Percentiles rank a stretch among this genome's conserved stretches.
Conservation (phyloP, 2,113 vertebrate species). For the Peromyscus polionotus region DNA sequence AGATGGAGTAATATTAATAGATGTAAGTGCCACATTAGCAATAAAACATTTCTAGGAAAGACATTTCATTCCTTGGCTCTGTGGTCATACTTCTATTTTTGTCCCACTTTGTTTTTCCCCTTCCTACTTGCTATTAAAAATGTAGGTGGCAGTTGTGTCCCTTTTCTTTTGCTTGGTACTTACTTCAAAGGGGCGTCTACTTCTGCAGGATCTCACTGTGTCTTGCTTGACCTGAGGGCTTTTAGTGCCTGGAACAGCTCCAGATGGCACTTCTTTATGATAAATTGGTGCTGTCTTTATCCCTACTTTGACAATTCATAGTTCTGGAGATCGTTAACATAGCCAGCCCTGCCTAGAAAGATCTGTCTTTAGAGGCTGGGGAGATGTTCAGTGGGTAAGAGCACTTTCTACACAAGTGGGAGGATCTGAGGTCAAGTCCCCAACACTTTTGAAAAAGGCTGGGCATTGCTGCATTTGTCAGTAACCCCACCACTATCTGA, state of each 20-base stretch:
- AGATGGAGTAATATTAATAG: neutral
- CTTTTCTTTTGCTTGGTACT: slow-evolving; percentile 1
- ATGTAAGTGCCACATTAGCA: neutral
- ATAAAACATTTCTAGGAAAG: slow-evolving; percentile 50
- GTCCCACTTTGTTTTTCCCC: neutral
- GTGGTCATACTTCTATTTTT: neutral
- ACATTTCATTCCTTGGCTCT: neutral
- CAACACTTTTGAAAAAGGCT: neutral
- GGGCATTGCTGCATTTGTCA: neutral
- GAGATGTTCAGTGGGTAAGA: neutral
- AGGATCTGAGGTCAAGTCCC: neutral
- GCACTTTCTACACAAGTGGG: neutral
- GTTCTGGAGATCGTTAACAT: neutral
- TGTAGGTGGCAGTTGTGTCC: neutral
- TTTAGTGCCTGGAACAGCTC: neutral
- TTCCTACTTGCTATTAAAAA: slow-evolving; percentile 34
- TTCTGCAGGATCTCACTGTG: slow-evolving; percentile 10
- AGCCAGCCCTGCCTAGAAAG: slow-evolving; percentile 30
- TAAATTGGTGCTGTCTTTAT: slow-evolving; percentile 27
- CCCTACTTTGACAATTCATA: neutral
- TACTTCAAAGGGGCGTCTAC: neutral
- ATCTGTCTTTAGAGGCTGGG: neutral
- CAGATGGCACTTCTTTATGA: slow-evolving; percentile 3
- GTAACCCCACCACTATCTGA: neutral
- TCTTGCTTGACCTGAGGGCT: neutral